Base-by-base conservation (phyloP, 2,797 vertebrate genomes). In the Microcaecilia unicolor region DNA sequence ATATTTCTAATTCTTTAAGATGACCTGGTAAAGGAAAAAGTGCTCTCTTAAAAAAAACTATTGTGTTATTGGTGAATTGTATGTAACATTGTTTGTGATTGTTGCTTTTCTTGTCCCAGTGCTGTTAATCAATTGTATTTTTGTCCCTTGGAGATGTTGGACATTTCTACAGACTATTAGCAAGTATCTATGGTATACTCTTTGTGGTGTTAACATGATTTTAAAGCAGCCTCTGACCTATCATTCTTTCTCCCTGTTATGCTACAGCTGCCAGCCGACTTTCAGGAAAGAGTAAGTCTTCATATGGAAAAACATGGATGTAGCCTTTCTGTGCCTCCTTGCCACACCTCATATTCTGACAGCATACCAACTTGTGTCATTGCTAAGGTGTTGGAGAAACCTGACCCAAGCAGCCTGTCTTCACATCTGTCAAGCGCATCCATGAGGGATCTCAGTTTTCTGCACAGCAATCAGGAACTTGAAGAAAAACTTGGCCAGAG, bases 361-460 rank as follows among this genome's bases (percentile, higher is more conserved):
- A 76, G 80, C 9, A 81, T 91, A 25, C 89, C 94, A 26, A 79
- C 86, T 3, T 72, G 87, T 1, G 52, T 93, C 51, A 88, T 94
- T 15, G 89, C 88, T 56, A 87, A 91, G 69, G 79, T 92, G 21
- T 72, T 93, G 57, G 90, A 93, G 57, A 96, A 97, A 54, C 89
- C 89, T 0, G 93, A 92, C 27, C 85, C 90, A 0, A 76, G 75
- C 51, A 85, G 74, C 52, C 78, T 90, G 56, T 90, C 89, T n/a
- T 90, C 89, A 0, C 87, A 76, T 33, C 76, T 88, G 22, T 85
- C 89, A 0, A 89, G 81, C 43, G 85, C 88, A 1, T 84, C 80
- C 1, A 58, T 70, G 2, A 76, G 76, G 11, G 86, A 94, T 13
- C 67, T 79, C 42, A 77, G 71, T 44, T 90, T 86, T 55, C 56